Conservation (phyloP, 2,113 vertebrate species). For the Hippocampus abdominalis region DNA sequence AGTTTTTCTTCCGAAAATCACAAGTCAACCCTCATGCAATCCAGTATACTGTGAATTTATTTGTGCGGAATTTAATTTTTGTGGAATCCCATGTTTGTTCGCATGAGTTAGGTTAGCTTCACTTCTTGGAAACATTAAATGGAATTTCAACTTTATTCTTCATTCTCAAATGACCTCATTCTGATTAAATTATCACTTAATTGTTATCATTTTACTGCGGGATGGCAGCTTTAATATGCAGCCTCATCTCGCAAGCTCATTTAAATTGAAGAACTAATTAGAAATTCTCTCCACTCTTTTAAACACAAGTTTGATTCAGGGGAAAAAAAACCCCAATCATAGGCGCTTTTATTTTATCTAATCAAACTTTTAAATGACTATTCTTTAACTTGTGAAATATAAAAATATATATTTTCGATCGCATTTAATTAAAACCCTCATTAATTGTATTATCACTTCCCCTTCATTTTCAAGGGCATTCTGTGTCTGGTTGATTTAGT, state of each 20-base stretch:
- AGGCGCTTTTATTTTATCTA: neutral
- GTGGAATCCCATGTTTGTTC: neutral
- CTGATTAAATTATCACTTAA: neutral
- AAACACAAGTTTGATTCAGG: neutral
- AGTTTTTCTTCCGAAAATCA: neutral
- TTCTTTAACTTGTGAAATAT: neutral
- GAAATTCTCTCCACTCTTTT: neutral
- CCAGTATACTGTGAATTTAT: neutral
- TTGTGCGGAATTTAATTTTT: neutral
- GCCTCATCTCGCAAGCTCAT: neutral
- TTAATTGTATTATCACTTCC: neutral
- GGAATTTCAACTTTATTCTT: neutral
- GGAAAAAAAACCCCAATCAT: neutral
- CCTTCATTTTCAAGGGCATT: neutral
- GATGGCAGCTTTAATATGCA: neutral
- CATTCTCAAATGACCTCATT: neutral
- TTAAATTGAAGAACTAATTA: slow-evolving; percentile 2
- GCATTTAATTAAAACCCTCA: neutral
- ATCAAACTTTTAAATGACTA: neutral
- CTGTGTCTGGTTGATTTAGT: neutral
- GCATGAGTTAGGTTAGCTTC: neutral
- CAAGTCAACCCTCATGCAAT: neutral
- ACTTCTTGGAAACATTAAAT: neutral
- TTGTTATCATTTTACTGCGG: neutral
- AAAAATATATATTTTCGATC: neutral